phyloP scores from a whole-genome alignment of 2,113 vertebrate genomes.

The Scortum barcoo region DNA sequence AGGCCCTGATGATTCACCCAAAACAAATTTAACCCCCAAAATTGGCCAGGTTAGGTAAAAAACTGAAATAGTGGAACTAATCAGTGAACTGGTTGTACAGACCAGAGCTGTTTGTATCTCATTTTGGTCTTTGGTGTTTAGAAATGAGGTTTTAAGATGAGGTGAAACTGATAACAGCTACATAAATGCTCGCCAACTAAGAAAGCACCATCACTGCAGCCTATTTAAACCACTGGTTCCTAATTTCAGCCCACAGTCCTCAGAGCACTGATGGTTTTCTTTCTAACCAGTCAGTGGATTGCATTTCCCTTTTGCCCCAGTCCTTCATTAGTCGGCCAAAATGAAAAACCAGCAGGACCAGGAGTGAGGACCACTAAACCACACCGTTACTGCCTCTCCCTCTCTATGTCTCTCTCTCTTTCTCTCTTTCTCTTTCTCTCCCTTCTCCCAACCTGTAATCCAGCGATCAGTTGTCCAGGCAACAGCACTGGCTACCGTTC shows the following conservation, averaged over 20 bases:
- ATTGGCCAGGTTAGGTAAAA: not conserved
- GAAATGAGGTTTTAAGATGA: not conserved
- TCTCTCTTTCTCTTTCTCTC: not conserved
- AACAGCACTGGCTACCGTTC: slow-evolving; percentile 64
- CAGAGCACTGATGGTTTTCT: slow-evolving; percentile 33
- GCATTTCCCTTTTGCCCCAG: slow-evolving; percentile 34
- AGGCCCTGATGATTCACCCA: not conserved
- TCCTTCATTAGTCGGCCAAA: slow-evolving; percentile 43
- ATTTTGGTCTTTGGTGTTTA: not conserved
- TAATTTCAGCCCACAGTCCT: slow-evolving; percentile 9
- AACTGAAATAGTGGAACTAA: too few species aligned
- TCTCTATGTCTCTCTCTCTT: not conserved
- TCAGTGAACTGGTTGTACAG: not conserved
- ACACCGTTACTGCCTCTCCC: slow-evolving; percentile 24
- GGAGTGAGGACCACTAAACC: slow-evolving; percentile 47
- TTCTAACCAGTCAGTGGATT: slow-evolving; percentile 39
- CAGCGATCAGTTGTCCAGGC: slow-evolving; percentile 76
- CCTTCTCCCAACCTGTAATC: slow-evolving; percentile 67
- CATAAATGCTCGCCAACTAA: not conserved
- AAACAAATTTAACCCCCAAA: not conserved
- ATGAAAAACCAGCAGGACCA: slow-evolving; percentile 46
- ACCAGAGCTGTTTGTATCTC: too few species aligned
- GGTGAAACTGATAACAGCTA: not conserved
- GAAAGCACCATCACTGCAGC: not conserved
- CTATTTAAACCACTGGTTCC: not conserved